These are phyloP conservation scores for Sarcophaga carnaria DNA, from an alignment of 2,888 invertebrate species.

Conservation along the genomic window DNA sequence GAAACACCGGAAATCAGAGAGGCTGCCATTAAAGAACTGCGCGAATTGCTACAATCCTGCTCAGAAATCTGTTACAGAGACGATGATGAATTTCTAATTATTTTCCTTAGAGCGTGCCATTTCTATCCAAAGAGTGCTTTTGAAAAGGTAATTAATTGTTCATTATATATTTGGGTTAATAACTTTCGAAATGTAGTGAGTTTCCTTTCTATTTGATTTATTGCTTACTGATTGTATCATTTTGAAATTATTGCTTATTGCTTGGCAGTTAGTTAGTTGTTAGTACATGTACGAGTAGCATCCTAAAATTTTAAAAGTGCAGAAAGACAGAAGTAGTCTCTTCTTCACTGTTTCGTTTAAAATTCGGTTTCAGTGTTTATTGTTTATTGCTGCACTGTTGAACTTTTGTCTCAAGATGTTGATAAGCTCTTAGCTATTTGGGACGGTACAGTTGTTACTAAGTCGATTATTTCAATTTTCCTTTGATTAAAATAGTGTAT, in stretches of 20 bases:
- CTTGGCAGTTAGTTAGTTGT: too few species aligned
- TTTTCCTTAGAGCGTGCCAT: conserved; percentile 91
- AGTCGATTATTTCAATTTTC: background rate
- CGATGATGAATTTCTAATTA: conserved; percentile 89
- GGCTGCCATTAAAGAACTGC: conserved; percentile 84
- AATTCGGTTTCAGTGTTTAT: conserved; percentile 21
- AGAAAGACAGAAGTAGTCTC: conserved; percentile 8
- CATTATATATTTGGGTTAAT: background rate
- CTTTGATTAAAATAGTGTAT: background rate
- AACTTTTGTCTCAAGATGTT: conserved; percentile 51
- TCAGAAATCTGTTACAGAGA: conserved; percentile 87
- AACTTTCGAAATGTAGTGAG: too few species aligned
- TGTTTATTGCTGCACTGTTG: conserved; percentile 45
- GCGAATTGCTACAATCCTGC: conserved; percentile 86
- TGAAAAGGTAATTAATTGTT: conserved; percentile 84
- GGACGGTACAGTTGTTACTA: conserved; percentile 44
- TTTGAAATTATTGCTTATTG: too few species aligned
- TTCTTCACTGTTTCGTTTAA: conserved; percentile 4
- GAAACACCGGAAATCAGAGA: conserved; percentile 88
- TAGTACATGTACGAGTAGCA: background rate
- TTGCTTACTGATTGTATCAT: background rate
- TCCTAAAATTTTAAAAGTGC: conserved; percentile 30
- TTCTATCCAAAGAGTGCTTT: conserved; percentile 92
- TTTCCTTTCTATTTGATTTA: background rate
- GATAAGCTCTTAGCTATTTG: conserved; percentile 43